phyloP scores from a whole-genome alignment of 2,888 invertebrate species.

The Clostera curtula region DNA sequence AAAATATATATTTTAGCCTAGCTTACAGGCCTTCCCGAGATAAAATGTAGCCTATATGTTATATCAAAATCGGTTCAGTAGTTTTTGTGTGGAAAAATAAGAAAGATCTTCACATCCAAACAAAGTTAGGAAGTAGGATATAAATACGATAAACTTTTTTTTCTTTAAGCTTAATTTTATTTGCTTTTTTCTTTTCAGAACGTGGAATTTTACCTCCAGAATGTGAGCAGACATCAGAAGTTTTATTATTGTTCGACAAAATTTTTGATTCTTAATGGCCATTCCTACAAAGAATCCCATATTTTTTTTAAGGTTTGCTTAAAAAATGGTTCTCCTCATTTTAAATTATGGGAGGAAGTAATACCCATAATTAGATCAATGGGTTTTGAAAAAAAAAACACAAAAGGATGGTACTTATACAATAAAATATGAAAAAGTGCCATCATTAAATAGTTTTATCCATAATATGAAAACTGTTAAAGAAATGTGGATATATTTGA shows the following conservation, averaged over 20 bases:
- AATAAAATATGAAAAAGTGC: background rate
- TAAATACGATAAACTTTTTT: background rate
- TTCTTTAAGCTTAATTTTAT: background rate
- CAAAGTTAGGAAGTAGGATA: background rate
- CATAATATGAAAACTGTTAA: background rate
- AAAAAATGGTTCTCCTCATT: background rate
- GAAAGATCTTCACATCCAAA: no score
- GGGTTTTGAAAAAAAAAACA: background rate
- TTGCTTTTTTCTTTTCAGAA: constrained; percentile 7
- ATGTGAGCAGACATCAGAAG: constrained; percentile 2
- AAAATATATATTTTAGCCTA: no score
- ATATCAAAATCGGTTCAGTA: no score
- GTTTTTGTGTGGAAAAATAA: no score
- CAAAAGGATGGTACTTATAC: background rate
- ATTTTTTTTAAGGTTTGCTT: background rate
- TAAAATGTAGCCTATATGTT: no score
- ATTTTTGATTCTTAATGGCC: constrained; percentile 5
- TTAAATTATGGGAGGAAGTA: background rate
- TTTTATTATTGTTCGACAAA: constrained; percentile 1
- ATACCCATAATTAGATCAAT: background rate
- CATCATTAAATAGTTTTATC: background rate
- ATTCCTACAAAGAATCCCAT: background rate
- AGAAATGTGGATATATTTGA: background rate
- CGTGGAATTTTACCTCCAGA: constrained; percentile 3
- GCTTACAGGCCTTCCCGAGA: no score